Conservation (phyloP, 1,140 invertebrate species). For the Cyphomyrmex costatus region DNA sequence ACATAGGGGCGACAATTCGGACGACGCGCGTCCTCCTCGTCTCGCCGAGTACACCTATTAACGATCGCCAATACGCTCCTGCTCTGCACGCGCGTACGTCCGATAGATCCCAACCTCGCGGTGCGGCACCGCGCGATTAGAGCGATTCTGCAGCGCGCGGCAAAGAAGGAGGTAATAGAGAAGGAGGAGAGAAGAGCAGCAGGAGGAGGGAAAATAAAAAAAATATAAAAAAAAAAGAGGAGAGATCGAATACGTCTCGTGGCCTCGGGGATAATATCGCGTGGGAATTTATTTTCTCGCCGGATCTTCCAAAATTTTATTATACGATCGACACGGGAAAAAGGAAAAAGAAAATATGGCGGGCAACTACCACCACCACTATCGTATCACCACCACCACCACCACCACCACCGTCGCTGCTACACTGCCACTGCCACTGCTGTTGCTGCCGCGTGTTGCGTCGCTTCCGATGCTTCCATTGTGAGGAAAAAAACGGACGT, state of each 20-base stretch:
- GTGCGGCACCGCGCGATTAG: background rate
- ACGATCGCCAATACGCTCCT: slow-evolving; percentile 23
- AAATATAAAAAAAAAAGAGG: slow-evolving; percentile 23
- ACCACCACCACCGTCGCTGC: background rate
- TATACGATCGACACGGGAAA: background rate
- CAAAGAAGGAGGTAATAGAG: background rate
- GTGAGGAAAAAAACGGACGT: background rate
- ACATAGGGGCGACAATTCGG: too few species aligned
- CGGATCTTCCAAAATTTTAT: background rate
- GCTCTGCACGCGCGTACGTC: background rate
- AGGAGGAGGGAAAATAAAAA: background rate
- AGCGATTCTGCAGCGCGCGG: too few species aligned
- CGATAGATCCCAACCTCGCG: slow-evolving; percentile 13
- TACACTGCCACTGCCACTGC: background rate
- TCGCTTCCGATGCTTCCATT: slow-evolving; percentile 20
- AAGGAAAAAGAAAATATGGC: slow-evolving; percentile 8
- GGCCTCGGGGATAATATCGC: background rate
- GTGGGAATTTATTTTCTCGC: background rate
- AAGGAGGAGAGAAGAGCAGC: background rate
- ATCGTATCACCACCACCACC: too few species aligned
- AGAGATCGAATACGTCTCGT: background rate
- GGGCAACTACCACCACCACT: background rate
- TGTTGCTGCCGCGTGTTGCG: background rate
- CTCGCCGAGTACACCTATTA: background rate
- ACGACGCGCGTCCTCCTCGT: background rate